Base-by-base conservation (phyloP, 2,797 vertebrate species). In the Bradypus variegatus region DNA sequence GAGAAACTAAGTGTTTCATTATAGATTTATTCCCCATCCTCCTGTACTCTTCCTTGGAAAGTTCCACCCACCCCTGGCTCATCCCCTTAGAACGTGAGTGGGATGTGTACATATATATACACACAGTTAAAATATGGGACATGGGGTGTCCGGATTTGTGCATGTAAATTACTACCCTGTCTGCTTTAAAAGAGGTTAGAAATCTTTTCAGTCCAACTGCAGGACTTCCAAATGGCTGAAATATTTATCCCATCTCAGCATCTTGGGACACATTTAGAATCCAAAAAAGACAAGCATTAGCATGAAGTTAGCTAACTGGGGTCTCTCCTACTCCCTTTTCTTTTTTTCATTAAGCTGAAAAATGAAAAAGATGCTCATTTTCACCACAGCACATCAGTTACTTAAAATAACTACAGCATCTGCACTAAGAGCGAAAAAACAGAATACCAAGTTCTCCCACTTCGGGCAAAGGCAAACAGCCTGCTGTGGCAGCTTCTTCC, bases 341-440 rank as follows among this genome's bases (percentile, higher is more conserved):
- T 31, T 95, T 86, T 55, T 50, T 86, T 95, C 94, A 91, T 93
- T 95, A 95, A 96, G 91, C 77, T 92, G 36, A 96, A 92, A 94
- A 93, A 96, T 94, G 92, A 87, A 92, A 95, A 94, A 91, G 69
- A 80, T 70, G 94, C 85, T 94, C 93, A 83, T 95, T 96, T 96
- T 93, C 96, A 96, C 88, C 88, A 88, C 50, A 96, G 94, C 94
- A 95, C 78, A 95, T 93, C 96, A 95, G 96, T 97, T 96, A 95
- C 96, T 97, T 96, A 94, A 96, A 96, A 96, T 88, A 96, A 93
- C 95, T 79, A 48, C 0, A 94, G 95, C 97, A 97, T 96, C 95
- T 97, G 96, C 86, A 90, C 91, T 85, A 91, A 90, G 83, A 92
- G 94, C 69, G 50, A 58, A 91, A 69, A 55, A 60, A 33, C 48